Conservation (phyloP, 2,113 vertebrate species). For the Microcebus lehilahytsara region DNA sequence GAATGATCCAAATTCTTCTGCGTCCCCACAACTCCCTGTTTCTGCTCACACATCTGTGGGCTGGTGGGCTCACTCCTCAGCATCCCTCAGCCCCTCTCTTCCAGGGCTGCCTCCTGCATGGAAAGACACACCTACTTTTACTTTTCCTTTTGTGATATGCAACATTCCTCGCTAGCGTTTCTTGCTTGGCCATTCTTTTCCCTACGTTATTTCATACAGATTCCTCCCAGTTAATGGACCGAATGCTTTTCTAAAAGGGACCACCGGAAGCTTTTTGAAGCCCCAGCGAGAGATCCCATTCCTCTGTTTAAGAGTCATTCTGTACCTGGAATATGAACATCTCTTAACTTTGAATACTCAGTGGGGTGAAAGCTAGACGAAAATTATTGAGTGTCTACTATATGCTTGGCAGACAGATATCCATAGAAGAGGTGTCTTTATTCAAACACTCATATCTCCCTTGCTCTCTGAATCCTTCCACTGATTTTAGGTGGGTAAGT, state of each 20-base stretch:
- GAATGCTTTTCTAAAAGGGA: constrained; percentile 60
- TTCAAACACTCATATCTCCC: not conserved
- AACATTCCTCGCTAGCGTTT: constrained; percentile 9
- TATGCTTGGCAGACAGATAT: not conserved
- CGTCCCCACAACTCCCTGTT: not conserved
- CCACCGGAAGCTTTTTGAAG: constrained; percentile 62
- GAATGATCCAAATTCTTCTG: not conserved
- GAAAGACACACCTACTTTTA: not conserved
- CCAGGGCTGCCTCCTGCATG: not conserved
- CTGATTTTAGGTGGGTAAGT: not conserved
- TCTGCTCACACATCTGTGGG: not conserved
- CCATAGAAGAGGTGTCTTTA: not conserved
- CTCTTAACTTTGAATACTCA: constrained; percentile 51
- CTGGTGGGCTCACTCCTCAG: no score
- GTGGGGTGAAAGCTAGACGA: not conserved
- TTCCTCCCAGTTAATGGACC: constrained; percentile 61
- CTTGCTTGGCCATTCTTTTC: constrained; percentile 46
- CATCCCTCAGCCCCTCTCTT: not conserved
- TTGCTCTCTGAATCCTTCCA: not conserved
- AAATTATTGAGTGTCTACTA: not conserved
- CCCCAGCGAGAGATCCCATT: constrained; percentile 50
- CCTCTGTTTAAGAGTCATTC: constrained; percentile 61
- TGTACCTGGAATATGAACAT: constrained; percentile 61
- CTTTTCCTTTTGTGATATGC: constrained; percentile 29
- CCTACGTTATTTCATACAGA: constrained; percentile 35